Evolutionary conservation across 2,888 invertebrate genomes (phyloP).

Genomic region (Rambutsinella grinnellia): DNA sequence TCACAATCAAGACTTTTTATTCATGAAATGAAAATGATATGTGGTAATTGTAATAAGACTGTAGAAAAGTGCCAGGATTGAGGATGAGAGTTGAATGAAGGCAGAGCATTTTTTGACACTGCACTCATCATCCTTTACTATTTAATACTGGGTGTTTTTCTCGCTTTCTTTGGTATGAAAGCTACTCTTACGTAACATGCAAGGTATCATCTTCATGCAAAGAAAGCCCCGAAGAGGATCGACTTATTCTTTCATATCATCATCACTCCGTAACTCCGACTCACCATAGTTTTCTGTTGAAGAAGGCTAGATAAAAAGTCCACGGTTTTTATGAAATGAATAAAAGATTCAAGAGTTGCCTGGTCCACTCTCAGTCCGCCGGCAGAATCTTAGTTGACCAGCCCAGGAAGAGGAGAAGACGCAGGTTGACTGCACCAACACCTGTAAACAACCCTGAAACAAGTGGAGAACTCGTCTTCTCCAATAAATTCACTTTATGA

Average conservation of each 20-base stretch:
- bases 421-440: not conserved
- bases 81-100: not conserved
- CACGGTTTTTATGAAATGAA: conserved; percentile 21
- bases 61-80: not conserved
- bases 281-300: too few relatives aligned
- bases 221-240: conserved; percentile 48
- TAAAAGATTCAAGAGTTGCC: conserved; percentile 49
- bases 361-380: conserved; percentile 58
- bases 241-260: conserved; percentile 28
- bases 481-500: not conserved
- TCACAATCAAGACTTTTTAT: too few relatives aligned
- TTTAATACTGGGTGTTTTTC: too few relatives aligned
- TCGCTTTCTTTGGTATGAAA: conserved; percentile 35
- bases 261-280: not conserved
- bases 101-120: not conserved
- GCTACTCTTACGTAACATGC: conserved; percentile 12
- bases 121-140: too few relatives aligned
- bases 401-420: conserved; percentile 22
- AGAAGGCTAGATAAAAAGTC: not conserved
- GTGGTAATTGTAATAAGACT: not conserved
- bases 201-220: conserved; percentile 24
- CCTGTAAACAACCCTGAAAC: not conserved
- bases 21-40: not conserved
- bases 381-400: conserved; percentile 55
- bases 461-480: not conserved